Evolutionary conservation across 2,113 vertebrate genomes (phyloP), one percentile per base, ranked within the genome.

Genomic region (Rhodinocichla rosea): DNA sequence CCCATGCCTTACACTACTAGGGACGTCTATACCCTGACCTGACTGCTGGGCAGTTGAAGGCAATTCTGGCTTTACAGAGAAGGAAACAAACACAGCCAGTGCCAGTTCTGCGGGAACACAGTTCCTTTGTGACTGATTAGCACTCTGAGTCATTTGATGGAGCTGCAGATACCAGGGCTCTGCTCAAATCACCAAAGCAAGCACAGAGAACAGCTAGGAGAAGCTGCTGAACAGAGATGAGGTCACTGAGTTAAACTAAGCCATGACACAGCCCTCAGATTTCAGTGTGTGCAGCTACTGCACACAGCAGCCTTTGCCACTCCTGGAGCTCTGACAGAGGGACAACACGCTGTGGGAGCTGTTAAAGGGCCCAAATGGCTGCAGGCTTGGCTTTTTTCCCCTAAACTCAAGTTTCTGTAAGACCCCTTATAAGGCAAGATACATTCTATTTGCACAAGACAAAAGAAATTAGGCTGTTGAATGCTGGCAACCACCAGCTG

Each of bases 151-250:
- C 94, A 81, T 75, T 59, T 69, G 59, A 42, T 0, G 2, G 92
- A 93, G 85, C 85, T 39, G 68, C 45, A 92, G 94, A 96, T 90
- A 93, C 88, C 95, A 94, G 90, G 84, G 83, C 52, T 68, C 87
- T 0, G 0, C 55, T 81, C 32, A 42, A 17, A 80, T 37, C 79
- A 70, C 85, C 6, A 40, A 40, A 45, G 23, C 90, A 62, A 88
- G 79, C 24, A 74, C 82, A 92, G 63, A 86, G 28, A 85, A 56
- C 70, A 87, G 82, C 79, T 83, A 64, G 70, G 2, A 40, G 37
- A 32, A 76, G 62, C 55, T 2, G 7, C 67, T 76, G 50, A 85
- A 55, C 39, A 83, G 74, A 37, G 79, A 75, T 96, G 95, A 97
- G 76, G 76, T 96, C 95, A 97, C 28, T 0, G 2, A 69, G n/a